Base-by-base conservation (phyloP, 1,140 invertebrate species). In the Trichoplusia ni region DNA sequence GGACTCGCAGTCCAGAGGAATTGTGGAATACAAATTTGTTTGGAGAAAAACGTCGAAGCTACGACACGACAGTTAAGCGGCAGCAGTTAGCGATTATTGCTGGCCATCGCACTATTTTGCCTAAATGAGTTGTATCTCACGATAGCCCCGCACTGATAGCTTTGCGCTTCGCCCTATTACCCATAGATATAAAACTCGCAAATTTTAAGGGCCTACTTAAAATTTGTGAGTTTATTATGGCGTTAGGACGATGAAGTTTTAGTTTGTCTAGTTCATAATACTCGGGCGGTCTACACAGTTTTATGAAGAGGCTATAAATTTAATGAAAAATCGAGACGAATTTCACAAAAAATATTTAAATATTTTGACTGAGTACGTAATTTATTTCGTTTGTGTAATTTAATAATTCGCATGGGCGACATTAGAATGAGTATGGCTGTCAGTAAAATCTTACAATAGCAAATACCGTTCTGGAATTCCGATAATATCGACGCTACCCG, bases 41-140 rank as follows among this genome's bases (percentile, higher is more conserved):
- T 44, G 31, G 13, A 66, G 74, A 75, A 78, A 73, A 73, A 74
- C 73, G 71, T 68, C 54, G 46, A 58, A 70, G 62, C 31, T 54
- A 64, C 69, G 73, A 73, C 71, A 71, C 53, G 68, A 56, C 63
- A 69, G 76, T 74, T 81, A 76, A 77, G 78, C 71, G 68, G 54
- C 51, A 23, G 58, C 67, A 73, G 75, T 83, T 82, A 82, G 51
- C 77, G 84, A 81, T 86, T 84, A 89, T 81, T 77, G 76, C 78
- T 51, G 31, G 64, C 53, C 71, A 62, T 64, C 67, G 71, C 71
- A 82, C 79, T 81, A 79, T 78, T 87, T 79, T 84, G 67, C 74
- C 65, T 81, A 82, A 82, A 80, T 73, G 75, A 77, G 68, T 69
- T 74, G 71, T 85, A 78, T 84, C 79, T 84, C 79, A 79, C 75